These are phyloP conservation scores for Sebastes matsubarae DNA, from an alignment of 2,797 vertebrate species.

Conservation along the genomic window DNA sequence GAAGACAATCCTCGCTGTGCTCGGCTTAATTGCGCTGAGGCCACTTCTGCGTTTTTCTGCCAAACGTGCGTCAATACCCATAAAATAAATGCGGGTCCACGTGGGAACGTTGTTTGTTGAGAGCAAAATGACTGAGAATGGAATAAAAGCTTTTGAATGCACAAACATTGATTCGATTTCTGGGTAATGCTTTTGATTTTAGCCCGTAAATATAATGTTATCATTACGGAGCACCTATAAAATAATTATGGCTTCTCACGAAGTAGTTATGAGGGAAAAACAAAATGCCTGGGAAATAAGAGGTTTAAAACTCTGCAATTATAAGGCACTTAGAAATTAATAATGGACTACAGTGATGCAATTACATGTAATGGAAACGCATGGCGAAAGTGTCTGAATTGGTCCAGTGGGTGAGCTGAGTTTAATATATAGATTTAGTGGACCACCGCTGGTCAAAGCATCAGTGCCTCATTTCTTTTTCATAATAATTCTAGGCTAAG, in stretches of 20 bases:
- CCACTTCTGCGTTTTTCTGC: constrained; percentile 3
- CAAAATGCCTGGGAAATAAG: not conserved
- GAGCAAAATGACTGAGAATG: not conserved
- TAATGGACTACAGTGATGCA: not conserved
- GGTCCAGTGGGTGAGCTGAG: not conserved
- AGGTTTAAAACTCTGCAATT: not conserved
- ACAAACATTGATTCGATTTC: not conserved
- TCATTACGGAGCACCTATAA: not conserved
- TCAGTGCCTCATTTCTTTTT: not conserved
- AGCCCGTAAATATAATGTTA: not conserved
- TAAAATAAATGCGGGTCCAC: not conserved
- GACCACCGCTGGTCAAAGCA: not conserved
- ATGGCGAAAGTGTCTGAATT: not conserved
- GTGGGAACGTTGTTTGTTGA: not conserved
- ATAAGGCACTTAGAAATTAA: not conserved
- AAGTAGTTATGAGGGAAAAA: not conserved
- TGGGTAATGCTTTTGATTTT: not conserved
- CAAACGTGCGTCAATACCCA: constrained; percentile 16
- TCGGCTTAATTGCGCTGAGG: constrained; percentile 29
- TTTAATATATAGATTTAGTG: not conserved
- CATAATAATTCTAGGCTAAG: not conserved
- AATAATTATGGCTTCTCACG: not conserved
- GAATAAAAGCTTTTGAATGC: not conserved
- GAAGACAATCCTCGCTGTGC: constrained; percentile 17
- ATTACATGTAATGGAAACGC: not conserved